Conservation (phyloP, 2,113 vertebrate genomes). For the Oenanthe melanoleuca region DNA sequence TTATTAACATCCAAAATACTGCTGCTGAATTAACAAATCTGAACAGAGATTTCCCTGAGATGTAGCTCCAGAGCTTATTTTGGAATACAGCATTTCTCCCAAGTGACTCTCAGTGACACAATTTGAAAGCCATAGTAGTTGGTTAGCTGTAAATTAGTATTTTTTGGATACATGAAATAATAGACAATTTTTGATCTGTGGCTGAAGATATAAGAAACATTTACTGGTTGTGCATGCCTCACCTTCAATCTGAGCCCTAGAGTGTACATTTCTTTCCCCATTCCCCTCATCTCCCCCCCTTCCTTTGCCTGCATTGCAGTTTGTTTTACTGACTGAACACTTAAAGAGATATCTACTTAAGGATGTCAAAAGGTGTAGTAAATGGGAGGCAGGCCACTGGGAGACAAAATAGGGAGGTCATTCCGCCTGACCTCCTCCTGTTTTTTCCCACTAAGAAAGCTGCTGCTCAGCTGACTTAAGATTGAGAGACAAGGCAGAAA, state of each 20-base stretch:
- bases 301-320: slow-evolving; percentile 59
- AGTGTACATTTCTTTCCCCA: not conserved
- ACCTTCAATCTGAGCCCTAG: not conserved
- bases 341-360: slow-evolving; percentile 83
- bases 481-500: slow-evolving; percentile 71
- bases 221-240: accelerated
- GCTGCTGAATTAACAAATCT: not conserved
- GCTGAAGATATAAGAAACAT: not conserved
- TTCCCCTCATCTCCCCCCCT: not conserved
- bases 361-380: slow-evolving; percentile 84
- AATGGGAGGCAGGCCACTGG: slow-evolving; percentile 67
- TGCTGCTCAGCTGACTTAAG: slow-evolving; percentile 77
- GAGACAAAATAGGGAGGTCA: slow-evolving; percentile 67
- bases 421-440: slow-evolving; percentile 81
- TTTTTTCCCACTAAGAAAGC: slow-evolving; percentile 79
- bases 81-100: not conserved
- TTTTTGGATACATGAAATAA: not conserved
- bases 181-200: not conserved
- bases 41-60: not conserved
- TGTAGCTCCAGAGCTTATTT: not conserved
- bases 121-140: not conserved
- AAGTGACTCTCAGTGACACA: not conserved
- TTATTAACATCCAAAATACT: not conserved
- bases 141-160: not conserved
- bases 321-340: slow-evolving; percentile 77